phyloP scores from a whole-genome alignment of 2,113 vertebrate genomes.

The Eurystomus gularis region DNA sequence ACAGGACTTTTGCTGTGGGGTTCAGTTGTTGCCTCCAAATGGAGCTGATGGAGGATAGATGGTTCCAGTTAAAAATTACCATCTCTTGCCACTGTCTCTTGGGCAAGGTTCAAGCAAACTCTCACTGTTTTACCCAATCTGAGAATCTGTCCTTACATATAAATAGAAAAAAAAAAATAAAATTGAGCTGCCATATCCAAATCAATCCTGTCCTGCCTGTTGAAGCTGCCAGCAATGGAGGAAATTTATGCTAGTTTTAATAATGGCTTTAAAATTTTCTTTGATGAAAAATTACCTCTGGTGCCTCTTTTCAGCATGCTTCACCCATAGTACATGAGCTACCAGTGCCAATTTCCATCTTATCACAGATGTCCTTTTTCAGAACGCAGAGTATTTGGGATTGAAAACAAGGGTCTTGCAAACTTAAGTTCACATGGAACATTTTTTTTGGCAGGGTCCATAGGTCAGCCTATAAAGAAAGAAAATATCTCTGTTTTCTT shows the following conservation, averaged over 20 bases:
- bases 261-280: slow-evolving; percentile 35
- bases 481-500: slow-evolving; percentile 72
- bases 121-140: neutral
- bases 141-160: neutral
- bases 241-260: slow-evolving; percentile 40
- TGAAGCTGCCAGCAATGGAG: neutral
- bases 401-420: slow-evolving; percentile 70
- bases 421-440: slow-evolving; percentile 62
- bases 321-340: slow-evolving; percentile 28
- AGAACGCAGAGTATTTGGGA: slow-evolving; percentile 41
- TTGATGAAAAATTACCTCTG: slow-evolving; percentile 40
- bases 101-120: neutral
- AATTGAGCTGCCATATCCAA: neutral
- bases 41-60: neutral
- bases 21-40: neutral
- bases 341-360: slow-evolving; percentile 45
- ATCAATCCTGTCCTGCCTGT: neutral
- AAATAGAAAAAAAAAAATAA: neutral
- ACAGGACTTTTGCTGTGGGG: neutral
- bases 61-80: neutral
- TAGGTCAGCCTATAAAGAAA: slow-evolving; percentile 71
- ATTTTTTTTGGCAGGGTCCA: slow-evolving; percentile 53
- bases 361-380: slow-evolving; percentile 67
- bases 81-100: neutral
- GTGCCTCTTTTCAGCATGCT: neutral